Base-by-base conservation (phyloP, 2,888 invertebrate genomes). In the Liodrosophila aerea region DNA sequence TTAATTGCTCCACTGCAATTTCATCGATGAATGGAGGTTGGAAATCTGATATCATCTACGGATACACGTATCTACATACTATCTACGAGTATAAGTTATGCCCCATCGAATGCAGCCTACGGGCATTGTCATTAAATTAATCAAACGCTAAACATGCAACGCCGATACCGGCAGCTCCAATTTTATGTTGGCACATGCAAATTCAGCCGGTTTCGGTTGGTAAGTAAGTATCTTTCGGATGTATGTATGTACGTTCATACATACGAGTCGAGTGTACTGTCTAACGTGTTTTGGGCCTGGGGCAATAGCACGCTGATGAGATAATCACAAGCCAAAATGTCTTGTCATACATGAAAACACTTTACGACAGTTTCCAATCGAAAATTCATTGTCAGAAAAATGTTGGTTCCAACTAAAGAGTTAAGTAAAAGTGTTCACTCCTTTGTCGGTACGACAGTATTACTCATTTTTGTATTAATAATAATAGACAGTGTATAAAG, bases 61-160 rank as follows among this genome's bases (percentile, higher is more conserved):
- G 45, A n/a, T n/a, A n/a, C n/a, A n/a, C n/a, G n/a, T n/a, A n/a
- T n/a, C n/a, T n/a, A n/a, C n/a, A n/a, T 37, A 41, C 40, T 31
- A 7, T 8, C 22, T 18, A 37, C 9, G 30, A 49, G 22, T 39
- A 37, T 60, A 50, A 71, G 47, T 39, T 39, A 50, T 59, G 71
- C 53, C 50, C 33, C 68, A 61, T 60, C 53, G 52, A 47, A 62
- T 58, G 46, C 46, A 59, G 75, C 85, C 78, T 57, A 54, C 64
- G 64, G 85, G 75, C 75, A 81, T 72, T 72, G 75, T 82, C 75
- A 78, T 82, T 84, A 84, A 84, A 78, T 84, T 78, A 78, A 78
- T 81, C 85, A 78, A 78, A 52, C 82, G 82, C 59, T 77, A 65
- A 76, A 78, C 76, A 53, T 77, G 82, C 75, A 65, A 46, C 59